These are phyloP conservation scores for Chaunax sp. DNA, from an alignment of 2,797 vertebrate species.

Conservation along the genomic window DNA sequence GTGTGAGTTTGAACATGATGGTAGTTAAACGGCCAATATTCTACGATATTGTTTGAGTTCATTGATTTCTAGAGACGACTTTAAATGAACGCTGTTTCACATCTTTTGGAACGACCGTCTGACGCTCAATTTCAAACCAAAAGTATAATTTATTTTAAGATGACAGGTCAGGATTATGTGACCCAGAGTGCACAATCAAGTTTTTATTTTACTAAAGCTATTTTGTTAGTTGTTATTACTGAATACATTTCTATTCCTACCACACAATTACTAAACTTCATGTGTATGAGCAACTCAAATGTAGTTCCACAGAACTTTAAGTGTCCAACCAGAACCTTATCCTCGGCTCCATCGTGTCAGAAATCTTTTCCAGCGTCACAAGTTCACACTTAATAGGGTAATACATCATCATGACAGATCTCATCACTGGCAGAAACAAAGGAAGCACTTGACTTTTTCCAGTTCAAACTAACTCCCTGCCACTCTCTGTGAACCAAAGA, in stretches of 20 bases:
- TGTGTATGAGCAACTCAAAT: constrained; percentile 8
- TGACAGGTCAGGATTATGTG: no score
- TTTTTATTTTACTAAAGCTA: no score
- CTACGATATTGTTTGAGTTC: no score
- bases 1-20: no score
- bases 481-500: constrained; percentile 7
- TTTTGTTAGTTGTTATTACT: neutral
- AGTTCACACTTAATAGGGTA: constrained; percentile 42
- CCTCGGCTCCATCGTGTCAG: constrained; percentile 5
- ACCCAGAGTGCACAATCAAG: no score
- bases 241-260: neutral
- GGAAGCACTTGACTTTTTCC: neutral
- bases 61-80: no score
- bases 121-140: no score
- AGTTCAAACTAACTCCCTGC: constrained; percentile 28
- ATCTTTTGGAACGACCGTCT: no score
- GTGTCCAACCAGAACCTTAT: constrained; percentile 19
- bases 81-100: no score
- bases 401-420: constrained; percentile 65
- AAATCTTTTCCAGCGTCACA: constrained; percentile 28
- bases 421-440: constrained; percentile 40
- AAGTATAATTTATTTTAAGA: no score
- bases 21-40: no score
- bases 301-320: constrained; percentile 13
- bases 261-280: neutral